Evolutionary conservation across 2,113 vertebrate species (phyloP), one percentile per base, ranked within the genome.

Genomic region (Hippolais icterina): DNA sequence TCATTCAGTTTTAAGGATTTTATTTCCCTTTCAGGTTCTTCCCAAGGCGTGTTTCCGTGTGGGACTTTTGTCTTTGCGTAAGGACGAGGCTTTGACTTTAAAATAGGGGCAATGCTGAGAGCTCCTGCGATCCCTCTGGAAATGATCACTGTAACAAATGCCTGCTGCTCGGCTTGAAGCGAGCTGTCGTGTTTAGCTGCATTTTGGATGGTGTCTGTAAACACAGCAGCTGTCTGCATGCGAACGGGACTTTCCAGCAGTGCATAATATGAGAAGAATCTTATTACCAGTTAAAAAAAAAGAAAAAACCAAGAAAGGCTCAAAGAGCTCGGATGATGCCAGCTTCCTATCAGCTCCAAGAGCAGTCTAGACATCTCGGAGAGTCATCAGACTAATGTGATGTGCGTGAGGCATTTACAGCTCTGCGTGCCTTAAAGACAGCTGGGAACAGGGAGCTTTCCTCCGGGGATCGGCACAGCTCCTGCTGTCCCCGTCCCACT

Each of bases 211-310:
- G 71, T 95, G 81, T 74, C 93, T 95, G 3, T 79, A 92, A 94
- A 94, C 93, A 91, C 64, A 90, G 87, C 95, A 96, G 96, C 96
- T 97, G 93, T 96, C 90, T 92, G 89, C 91, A 35, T 86, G 91
- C 77, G 1, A 85, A 93, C 9, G 68, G 96, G 91, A 31, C 92
- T 96, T 96, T 92, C 92, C 95, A 95, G 93, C 79, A 96, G 92
- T 74, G 88, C 89, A 88, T 63, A 96, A 94, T 89, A 87, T 83
- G 71, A 93, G 96, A 97, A 95, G 95, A 94, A 95, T 96, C 93
- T 94, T 93, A 91, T 77, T 96, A 41, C 39, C 28, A 78, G 39
- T 71, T 70, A n/a, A 79, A 78, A 77, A 87, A n/a, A 16, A 42
- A 28, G 12, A 50, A 27, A 33, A 33, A 57, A 21, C 20, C 63